Evolutionary conservation across 2,888 invertebrate species (phyloP), one percentile per base, ranked within the genome.

Genomic region (Xestoiulus laeticollis): DNA sequence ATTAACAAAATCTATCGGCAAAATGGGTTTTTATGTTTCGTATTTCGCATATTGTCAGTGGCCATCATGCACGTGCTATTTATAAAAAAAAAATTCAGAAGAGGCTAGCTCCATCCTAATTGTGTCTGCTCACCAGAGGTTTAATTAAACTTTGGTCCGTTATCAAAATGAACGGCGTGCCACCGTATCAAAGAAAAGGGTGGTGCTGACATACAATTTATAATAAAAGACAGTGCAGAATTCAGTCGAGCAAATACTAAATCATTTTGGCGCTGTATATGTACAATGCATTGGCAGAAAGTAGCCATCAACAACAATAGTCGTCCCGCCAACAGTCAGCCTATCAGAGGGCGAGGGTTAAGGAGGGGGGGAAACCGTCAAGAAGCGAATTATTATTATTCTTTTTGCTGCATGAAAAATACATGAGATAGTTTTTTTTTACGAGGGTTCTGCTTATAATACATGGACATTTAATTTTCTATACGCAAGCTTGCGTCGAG

Each of bases 271-370:
- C 68, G 26, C 26, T 26, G n/a, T 26, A 38, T 38, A n/a, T n/a
- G n/a, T n/a, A 68, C n/a, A 68, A 68, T 68, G 26, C 68, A 68
- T 68, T 68, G 68, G 68, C 68, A 68, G 68, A 68, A 68, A 68
- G 68, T 68, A 68, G 68, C 68, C 68, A 26, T 68, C 68, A 68
- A 68, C 68, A 68, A 68, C 68, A 68, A 68, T 68, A 26, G 68
- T n/a, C 12, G 68, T 68, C 26, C 68, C 68, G 68, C n/a, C n/a
- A n/a, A 10, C 68, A 68, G 26, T 10, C 26, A 68, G 68, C 68
- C 26, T 68, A 68, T 68, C 68, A 59, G 68, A 26, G 48, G 68
- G 68, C 26, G 68, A 68, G 68, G 68, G 68, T 68, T 68, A 68
- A 68, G 68, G 68, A 68, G 68, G 26, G 59, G 53, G 68, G 59